Evolutionary conservation across 2,113 vertebrate species (phyloP), one percentile per base, ranked within the genome.

Genomic region (Rhabdomys dilectus): DNA sequence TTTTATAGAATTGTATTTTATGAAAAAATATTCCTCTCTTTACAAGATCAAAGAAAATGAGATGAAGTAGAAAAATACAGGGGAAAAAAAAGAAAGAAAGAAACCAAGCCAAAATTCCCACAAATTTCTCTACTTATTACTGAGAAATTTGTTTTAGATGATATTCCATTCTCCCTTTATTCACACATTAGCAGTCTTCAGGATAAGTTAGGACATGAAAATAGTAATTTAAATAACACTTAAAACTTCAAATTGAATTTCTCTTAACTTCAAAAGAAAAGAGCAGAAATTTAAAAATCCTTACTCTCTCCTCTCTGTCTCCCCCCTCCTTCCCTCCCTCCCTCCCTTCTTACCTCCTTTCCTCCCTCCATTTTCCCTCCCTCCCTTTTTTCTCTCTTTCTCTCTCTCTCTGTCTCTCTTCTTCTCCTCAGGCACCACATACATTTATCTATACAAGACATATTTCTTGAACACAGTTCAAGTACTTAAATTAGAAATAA

Each of bases 211-310:
- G 11, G 89, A 36, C 48, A 39, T 82, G 26, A 87, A 51, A 85
- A 15, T 39, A 73, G 16, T 80, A 76, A 45, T 31, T 13, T 24
- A 31, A 29, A 3, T 16, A 77, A 39, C 78, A 45, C 72, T 96
- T 89, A 64, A 81, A 89, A 96, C 5, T 92, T 66, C 66, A 70
- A 81, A 8, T n/a, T 92, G 78, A 64, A 72, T 64, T 77, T 77
- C 24, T 93, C 48, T 70, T 93, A 10, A 66, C 29, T 51, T 89
- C 70, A 58, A 93, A 81, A 22, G 39, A 90, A 88, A 72, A 51
- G 24, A 75, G 16, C 12, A 68, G 22, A 77, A 3, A 81, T 31
- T 66, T 88, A 72, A 93, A 22, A 90, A 93, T 81, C 24, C 75
- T 11, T 22, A 29, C 4, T 34, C 3, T 7, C 34, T 72, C 36